Base-by-base conservation (phyloP, 2,797 vertebrate genomes). In the Coccyzus lansbergi region DNA sequence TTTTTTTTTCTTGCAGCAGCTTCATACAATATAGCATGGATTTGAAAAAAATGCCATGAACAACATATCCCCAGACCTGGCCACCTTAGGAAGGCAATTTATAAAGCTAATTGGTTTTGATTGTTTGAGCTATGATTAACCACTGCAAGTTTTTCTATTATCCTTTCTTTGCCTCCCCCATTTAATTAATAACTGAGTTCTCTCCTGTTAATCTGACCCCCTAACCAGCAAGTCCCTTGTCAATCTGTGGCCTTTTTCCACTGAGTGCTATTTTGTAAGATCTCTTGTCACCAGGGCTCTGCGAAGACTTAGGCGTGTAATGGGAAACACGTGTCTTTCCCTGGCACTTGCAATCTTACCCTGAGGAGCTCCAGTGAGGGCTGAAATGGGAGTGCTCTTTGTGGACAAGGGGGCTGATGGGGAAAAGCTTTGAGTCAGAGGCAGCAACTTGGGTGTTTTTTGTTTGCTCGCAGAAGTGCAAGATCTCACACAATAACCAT, bases 301-400 rank as follows among this genome's bases (percentile, higher is more conserved):
- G 94, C 10, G 59, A 96, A 96, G 92, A 82, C 94, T 96, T 92
- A 33, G 83, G 62, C 36, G 6, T 48, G 12, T 96, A 97, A 97
- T 96, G 91, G 36, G 88, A 97, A 98, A 96, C 97, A 97, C 65
- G 72, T 97, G 97, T 96, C 46, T 53, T 36, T 77, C 36, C 38
- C 76, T 77, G 53, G 80, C 72, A 14, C 67, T 89, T 49, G 38
- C 82, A 84, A 78, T 75, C 88, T 58, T 70, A 92, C 52, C 93
- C 86, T 2, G 36, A 95, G 86, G 83, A 92, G 87, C 94, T 80
- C 91, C 85, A 16, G 82, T 1, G 4, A 94, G 92, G 89, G 67
- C 78, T 91, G 80, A 91, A 95, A 77, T 59, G 86, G 92, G 82
- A 95, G 59, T 36, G 42, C 70, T 90, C 85, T 89, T 59, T 11